Conservation (phyloP, 1,140 invertebrate species). For the Papilio dardanus region DNA sequence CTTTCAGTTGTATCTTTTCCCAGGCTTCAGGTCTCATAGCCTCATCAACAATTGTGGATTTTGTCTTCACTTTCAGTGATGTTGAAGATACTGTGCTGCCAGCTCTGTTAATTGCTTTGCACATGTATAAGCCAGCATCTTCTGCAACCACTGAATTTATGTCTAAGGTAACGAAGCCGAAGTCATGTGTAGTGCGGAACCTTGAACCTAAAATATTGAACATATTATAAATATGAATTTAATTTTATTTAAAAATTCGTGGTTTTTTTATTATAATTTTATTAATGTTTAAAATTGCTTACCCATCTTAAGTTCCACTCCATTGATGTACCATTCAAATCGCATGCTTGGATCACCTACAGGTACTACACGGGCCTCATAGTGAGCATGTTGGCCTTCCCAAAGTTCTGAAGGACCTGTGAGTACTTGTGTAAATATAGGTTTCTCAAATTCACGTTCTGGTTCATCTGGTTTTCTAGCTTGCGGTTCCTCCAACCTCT, state of each 20-base stretch:
- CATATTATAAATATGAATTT: conserved; percentile 37
- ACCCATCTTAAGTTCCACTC: conserved; percentile 95
- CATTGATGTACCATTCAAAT: conserved; percentile 98
- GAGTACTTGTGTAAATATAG: conserved; percentile 95
- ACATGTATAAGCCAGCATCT: conserved; percentile 96
- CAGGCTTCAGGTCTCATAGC: conserved; percentile 93
- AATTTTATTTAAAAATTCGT: conserved; percentile 40
- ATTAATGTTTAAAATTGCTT: conserved; percentile 51
- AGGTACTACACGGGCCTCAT: conserved; percentile 97
- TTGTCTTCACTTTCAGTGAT: conserved; percentile 92
- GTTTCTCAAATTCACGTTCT: conserved; percentile 93
- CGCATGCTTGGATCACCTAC: conserved; percentile 94
- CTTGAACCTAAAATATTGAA: conserved; percentile 85
- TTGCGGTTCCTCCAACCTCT: conserved; percentile 92
- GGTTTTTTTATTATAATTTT: not conserved
- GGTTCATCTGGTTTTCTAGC: conserved; percentile 86
- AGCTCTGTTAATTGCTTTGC: conserved; percentile 94
- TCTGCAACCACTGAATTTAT: conserved; percentile 94
- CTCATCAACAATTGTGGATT: conserved; percentile 90
- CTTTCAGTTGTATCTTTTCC: conserved; percentile 94
- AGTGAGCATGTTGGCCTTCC: conserved; percentile 97
- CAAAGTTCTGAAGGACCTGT: conserved; percentile 95
- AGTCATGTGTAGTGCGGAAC: conserved; percentile 95
- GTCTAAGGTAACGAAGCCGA: conserved; percentile 96
- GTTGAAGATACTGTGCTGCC: conserved; percentile 96